These are phyloP conservation scores for Lanius collurio DNA, from an alignment of 2,113 vertebrate genomes.

Conservation along the genomic window DNA sequence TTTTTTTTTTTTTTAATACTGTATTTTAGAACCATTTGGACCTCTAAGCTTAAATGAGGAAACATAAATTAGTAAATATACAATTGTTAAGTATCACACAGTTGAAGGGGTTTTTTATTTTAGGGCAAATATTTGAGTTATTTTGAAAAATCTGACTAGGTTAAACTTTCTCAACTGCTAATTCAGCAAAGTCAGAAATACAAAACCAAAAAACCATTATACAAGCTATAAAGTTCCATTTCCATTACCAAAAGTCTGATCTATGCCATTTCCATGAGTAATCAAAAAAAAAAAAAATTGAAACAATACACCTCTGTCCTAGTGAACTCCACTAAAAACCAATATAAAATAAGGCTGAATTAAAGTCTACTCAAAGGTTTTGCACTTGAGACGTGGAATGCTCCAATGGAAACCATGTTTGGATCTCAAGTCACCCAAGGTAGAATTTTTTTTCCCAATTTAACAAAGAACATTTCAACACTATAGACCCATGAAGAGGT, in stretches of 20 bases:
- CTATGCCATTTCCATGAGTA: accelerated
- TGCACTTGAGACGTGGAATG: neutral
- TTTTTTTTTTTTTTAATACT: neutral
- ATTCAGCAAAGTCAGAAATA: neutral
- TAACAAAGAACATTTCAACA: neutral
- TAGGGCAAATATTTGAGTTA: neutral
- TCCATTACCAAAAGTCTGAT: neutral
- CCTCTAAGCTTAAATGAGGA: neutral
- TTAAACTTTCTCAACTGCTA: neutral
- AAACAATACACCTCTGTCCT: neutral
- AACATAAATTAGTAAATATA: neutral
- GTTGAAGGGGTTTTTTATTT: neutral
- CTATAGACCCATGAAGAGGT: neutral
- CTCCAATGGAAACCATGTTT: neutral
- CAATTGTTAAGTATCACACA: neutral
- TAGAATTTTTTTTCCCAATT: neutral
- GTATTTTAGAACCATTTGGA: neutral
- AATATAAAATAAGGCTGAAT: neutral
- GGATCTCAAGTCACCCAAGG: neutral
- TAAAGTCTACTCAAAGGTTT: neutral
- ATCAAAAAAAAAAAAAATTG: neutral
- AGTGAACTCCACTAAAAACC: neutral
- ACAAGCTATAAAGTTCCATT: neutral
- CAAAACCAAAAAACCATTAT: neutral
- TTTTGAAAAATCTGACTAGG: neutral